Conservation (phyloP, 2,797 vertebrate species). For the Peromyscus nudipes region DNA sequence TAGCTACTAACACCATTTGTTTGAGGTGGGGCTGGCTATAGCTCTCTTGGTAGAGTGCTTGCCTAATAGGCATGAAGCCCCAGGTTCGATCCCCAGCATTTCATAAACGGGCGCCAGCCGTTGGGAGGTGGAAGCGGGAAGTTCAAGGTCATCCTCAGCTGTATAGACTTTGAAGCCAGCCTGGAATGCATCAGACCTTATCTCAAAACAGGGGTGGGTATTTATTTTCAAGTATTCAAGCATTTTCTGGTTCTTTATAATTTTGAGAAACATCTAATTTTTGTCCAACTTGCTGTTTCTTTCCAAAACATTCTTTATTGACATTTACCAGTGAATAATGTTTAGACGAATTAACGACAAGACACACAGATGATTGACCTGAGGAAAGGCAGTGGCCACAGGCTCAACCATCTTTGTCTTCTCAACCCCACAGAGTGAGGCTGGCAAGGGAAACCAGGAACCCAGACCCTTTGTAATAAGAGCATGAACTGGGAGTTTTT, state of each 20-base stretch:
- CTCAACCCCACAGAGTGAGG: rapidly evolving
- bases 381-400: neutral
- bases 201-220: neutral
- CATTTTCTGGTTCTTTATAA: neutral
- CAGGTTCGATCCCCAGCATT: neutral
- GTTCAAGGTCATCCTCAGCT: neutral
- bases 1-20: neutral
- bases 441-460: neutral
- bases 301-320: conserved; percentile 52
- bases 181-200: neutral
- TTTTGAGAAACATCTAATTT: conserved; percentile 49
- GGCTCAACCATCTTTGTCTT: neutral
- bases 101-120: neutral
- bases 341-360: neutral
- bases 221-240: neutral
- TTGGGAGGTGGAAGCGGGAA: neutral
- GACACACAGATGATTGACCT: neutral
- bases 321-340: neutral
- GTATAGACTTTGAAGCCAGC: neutral
- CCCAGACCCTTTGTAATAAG: neutral
- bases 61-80: neutral
- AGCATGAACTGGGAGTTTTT: neutral
- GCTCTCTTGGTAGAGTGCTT: neutral
- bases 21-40: neutral
- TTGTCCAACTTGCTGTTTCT: conserved; percentile 36